Evolutionary conservation across 1,140 invertebrate genomes (phyloP).

Genomic region (Magallana angulata): DNA sequence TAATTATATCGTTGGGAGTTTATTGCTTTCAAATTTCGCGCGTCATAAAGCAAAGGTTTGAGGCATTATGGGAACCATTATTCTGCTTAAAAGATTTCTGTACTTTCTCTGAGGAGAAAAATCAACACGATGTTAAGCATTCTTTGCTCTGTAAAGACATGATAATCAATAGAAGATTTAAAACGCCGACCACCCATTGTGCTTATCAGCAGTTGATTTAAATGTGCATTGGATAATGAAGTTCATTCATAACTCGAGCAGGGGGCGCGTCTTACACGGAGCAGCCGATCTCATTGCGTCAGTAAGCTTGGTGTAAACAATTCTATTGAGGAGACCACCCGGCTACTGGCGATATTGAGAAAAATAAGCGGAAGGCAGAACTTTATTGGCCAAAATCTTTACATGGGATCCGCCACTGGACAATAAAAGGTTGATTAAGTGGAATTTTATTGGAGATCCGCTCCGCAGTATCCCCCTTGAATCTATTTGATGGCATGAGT

Average conservation of each 20-base stretch:
- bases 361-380: neutral
- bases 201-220: slow-evolving; percentile 19
- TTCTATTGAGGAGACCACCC: slow-evolving; percentile 17
- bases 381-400: neutral
- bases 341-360: slow-evolving; percentile 4
- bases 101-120: slow-evolving; percentile 17
- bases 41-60: neutral
- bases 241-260: slow-evolving; percentile 33
- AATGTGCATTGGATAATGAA: slow-evolving; percentile 33
- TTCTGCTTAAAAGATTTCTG: slow-evolving; percentile 23
- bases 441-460: slow-evolving; percentile 12
- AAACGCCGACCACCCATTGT: neutral
- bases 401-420: neutral
- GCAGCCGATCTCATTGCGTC: slow-evolving; percentile 5
- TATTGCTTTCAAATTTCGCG: slow-evolving; percentile 9
- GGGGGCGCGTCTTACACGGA: neutral
- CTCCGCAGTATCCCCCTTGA: neutral
- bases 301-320: slow-evolving; percentile 1
- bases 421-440: slow-evolving; percentile 3
- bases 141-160: slow-evolving; percentile 24
- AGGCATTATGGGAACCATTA: slow-evolving; percentile 18
- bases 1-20: neutral
- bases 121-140: slow-evolving; percentile 26
- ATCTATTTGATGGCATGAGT: neutral
- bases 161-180: slow-evolving; percentile 34